Evolutionary conservation across 2,797 vertebrate genomes (phyloP).

Genomic region (Etheostoma perlongum): DNA sequence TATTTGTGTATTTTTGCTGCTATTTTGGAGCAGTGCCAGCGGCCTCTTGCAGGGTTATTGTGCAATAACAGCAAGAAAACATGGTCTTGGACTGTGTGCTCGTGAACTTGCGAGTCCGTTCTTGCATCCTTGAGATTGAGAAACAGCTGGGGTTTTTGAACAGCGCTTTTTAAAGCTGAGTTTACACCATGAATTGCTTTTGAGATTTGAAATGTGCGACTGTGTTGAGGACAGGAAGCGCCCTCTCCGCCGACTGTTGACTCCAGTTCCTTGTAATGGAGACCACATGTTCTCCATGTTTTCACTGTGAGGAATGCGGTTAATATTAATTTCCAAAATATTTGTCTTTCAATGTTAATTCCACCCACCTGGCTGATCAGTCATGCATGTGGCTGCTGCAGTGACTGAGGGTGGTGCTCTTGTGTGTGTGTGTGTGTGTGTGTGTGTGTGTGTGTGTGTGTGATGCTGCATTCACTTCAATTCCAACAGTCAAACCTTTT

Average conservation of each 20-base stretch:
- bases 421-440: no score
- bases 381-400: slow-evolving; percentile 9
- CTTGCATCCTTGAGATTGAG: no score
- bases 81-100: no score
- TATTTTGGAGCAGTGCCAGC: no score
- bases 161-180: slow-evolving; percentile 2
- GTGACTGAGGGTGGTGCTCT: slow-evolving; percentile 3
- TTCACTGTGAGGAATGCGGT: slow-evolving; percentile 49
- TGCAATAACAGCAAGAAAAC: no score
- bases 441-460: neutral
- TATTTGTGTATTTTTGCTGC: no score
- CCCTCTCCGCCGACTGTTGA: slow-evolving; percentile 20
- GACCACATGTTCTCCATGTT: slow-evolving; percentile 64
- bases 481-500: slow-evolving; percentile 19
- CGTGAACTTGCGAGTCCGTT: no score
- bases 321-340: slow-evolving; percentile 66
- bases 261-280: slow-evolving; percentile 58
- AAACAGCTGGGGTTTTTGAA: neutral
- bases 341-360: slow-evolving; percentile 56
- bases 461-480: slow-evolving; percentile 12
- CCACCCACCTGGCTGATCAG: slow-evolving; percentile 32
- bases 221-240: slow-evolving; percentile 30
- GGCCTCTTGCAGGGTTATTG: no score
- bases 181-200: slow-evolving; percentile 28
- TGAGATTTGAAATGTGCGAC: slow-evolving; percentile 28